Percentiles rank a stretch among this genome's conserved stretches.
Evolutionary conservation across 2,113 vertebrate genomes (phyloP).

Genomic region (Sinocyclocheilus grahami): DNA sequence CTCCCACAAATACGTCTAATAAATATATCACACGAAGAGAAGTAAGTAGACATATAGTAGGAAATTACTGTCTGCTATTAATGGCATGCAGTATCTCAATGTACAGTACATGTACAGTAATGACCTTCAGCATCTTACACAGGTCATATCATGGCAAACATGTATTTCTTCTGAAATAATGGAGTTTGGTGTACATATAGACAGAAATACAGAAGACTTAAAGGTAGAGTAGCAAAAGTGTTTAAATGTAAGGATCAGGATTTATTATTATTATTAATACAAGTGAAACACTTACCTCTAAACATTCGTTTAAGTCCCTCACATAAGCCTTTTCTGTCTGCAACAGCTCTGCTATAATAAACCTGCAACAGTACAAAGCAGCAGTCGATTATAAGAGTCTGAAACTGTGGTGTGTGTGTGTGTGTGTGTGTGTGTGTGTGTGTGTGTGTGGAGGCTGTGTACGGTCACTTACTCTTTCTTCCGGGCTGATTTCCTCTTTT

Average conservation of each 20-base stretch:
- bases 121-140: not conserved
- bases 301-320: constrained; percentile 92
- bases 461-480: constrained; percentile 92
- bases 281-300: constrained; percentile 82
- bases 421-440: not conserved
- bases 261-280: not conserved
- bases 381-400: not conserved
- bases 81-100: not conserved
- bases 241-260: not conserved
- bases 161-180: not conserved
- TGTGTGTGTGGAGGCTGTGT: not conserved
- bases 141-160: not conserved
- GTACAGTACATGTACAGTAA: not conserved
- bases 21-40: not conserved
- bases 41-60: not conserved
- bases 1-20: constrained; percentile 95
- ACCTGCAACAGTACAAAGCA: constrained; percentile 72
- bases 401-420: not conserved
- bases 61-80: not conserved
- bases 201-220: not conserved
- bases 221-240: not conserved
- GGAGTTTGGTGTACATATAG: not conserved
- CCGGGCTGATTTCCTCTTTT: constrained; percentile 95
- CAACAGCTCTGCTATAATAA: constrained; percentile 97
- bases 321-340: constrained; percentile 98